These are phyloP conservation scores for Lordiphosa mommai DNA, from an alignment of 1,140 invertebrate species.

Conservation along the genomic window DNA sequence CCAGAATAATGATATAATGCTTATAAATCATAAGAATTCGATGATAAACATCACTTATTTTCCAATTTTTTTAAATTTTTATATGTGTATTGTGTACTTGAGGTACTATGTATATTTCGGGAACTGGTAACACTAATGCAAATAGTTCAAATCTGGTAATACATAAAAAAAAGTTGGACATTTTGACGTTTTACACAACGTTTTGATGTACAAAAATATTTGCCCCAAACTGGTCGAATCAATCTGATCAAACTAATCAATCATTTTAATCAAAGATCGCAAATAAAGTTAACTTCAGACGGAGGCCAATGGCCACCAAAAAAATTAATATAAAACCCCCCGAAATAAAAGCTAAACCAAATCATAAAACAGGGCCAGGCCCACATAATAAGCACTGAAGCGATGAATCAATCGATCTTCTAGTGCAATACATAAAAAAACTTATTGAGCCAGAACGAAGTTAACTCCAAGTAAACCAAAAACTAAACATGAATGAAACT, in stretches of 20 bases:
- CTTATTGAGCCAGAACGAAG: slow-evolving; percentile 41
- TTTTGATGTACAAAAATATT: too few relatives aligned
- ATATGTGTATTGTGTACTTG: too few relatives aligned
- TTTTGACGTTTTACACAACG: not conserved
- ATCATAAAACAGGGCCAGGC: slow-evolving; percentile 7
- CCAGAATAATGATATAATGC: too few relatives aligned
- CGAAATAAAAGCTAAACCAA: not conserved
- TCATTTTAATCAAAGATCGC: slow-evolving; percentile 46
- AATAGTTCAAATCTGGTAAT: not conserved
- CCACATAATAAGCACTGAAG: not conserved
- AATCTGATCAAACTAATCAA: slow-evolving; percentile 66
- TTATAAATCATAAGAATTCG: too few relatives aligned
- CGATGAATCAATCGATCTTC: slow-evolving; percentile 29
- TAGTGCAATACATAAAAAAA: not conserved
- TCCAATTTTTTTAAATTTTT: too few relatives aligned
- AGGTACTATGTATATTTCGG: too few relatives aligned
- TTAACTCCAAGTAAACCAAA: not conserved
- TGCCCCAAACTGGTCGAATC: slow-evolving; percentile 20
- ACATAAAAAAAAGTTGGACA: not conserved
- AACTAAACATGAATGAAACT: slow-evolving; percentile 58
- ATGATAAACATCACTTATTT: too few relatives aligned
- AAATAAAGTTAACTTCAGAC: slow-evolving; percentile 16
- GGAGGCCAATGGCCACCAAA: slow-evolving; percentile 39
- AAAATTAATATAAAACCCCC: slow-evolving; percentile 25
- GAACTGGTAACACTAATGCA: too few relatives aligned